Conservation (phyloP, 1,140 invertebrate species). For the Battus philenor region DNA sequence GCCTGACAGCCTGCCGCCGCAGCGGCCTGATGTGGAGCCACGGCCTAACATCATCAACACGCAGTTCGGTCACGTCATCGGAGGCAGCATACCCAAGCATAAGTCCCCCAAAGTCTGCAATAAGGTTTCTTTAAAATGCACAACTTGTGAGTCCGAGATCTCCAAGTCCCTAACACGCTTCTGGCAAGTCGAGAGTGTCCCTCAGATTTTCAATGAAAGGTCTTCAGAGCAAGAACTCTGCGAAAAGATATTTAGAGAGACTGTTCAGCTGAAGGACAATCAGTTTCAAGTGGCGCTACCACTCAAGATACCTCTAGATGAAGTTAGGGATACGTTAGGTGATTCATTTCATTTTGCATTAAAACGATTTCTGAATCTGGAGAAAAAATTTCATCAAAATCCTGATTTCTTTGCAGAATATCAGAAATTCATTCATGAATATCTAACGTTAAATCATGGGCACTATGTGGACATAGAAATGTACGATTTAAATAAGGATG, state of each 20-base stretch:
- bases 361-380: constrained; percentile 21
- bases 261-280: constrained; percentile 17
- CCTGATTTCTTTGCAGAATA: constrained; percentile 18
- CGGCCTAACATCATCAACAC: neutral
- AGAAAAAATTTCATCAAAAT: too few species aligned
- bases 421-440: constrained; percentile 22
- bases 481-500: constrained; percentile 11
- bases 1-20: too few species aligned
- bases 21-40: neutral
- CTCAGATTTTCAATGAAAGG: constrained; percentile 1
- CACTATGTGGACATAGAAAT: constrained; percentile 16
- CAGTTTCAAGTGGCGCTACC: constrained; percentile 19
- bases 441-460: constrained; percentile 16
- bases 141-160: neutral
- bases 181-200: constrained; percentile 9
- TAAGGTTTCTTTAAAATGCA: constrained; percentile 5
- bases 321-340: constrained; percentile 19
- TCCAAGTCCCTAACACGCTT: constrained; percentile 1
- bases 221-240: constrained; percentile 7
- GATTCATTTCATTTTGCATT: constrained; percentile 21
- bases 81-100: neutral
- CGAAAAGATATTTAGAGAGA: constrained; percentile 17
- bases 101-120: neutral
- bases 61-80: neutral
- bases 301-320: constrained; percentile 15